Percentiles rank a stretch among this genome's conserved stretches.
phyloP scores from a whole-genome alignment of 2,113 vertebrate genomes.

The Paratilapia polleni region DNA sequence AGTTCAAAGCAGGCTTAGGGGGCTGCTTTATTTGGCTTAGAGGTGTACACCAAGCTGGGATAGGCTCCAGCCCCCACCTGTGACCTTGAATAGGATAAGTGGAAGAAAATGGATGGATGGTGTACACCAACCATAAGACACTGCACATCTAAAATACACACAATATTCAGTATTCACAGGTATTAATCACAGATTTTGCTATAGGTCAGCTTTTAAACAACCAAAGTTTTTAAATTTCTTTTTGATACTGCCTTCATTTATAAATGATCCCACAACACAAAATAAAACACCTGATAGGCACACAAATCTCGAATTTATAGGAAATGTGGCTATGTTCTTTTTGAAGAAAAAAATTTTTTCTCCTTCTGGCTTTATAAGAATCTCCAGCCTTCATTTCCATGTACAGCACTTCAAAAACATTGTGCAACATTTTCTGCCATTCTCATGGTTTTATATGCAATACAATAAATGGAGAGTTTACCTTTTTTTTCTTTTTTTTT shows the following conservation, averaged over 20 bases:
- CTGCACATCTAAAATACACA: not conserved
- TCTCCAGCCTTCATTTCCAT: not conserved
- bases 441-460: not conserved
- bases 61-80: no score
- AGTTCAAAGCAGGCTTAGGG: not conserved
- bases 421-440: not conserved
- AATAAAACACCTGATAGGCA: not conserved
- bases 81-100: no score
- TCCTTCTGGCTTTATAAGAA: not conserved
- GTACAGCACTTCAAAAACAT: not conserved
- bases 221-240: no score
- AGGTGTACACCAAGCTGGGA: not conserved
- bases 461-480: not conserved
- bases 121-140: not conserved
- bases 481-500: not conserved
- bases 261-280: not conserved
- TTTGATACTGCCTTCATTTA: conserved; percentile 1
- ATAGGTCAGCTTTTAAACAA: not conserved
- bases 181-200: not conserved
- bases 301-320: not conserved
- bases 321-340: not conserved
- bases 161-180: not conserved
- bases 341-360: not conserved
- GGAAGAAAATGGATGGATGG: no score
- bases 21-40: not conserved